Conservation (phyloP, 2,113 vertebrate species). For the Motacilla tschutschensis region DNA sequence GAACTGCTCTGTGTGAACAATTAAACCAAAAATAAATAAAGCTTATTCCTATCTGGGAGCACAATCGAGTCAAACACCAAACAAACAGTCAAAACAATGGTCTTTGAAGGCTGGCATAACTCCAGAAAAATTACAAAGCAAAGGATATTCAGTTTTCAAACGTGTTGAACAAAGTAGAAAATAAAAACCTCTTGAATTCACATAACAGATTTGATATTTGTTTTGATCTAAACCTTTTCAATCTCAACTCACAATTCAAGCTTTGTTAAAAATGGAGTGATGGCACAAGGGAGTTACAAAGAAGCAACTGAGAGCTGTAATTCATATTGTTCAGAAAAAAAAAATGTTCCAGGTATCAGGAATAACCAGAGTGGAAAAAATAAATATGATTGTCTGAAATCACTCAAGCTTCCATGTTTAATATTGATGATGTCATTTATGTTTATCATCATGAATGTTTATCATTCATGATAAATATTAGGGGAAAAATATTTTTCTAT, state of each 20-base stretch:
- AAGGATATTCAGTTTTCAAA: constrained; percentile 16
- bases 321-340: background rate
- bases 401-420: background rate
- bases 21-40: constrained; percentile 28
- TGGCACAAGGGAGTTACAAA: background rate
- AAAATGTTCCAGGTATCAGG: background rate
- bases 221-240: background rate
- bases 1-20: background rate
- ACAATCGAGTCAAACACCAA: background rate
- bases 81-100: constrained; percentile 23
- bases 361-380: background rate
- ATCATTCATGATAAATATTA: background rate
- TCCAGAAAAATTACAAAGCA: constrained; percentile 10
- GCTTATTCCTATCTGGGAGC: background rate
- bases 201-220: background rate
- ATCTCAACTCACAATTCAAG: background rate
- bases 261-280: background rate
- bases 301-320: background rate
- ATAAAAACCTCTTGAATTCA: background rate
- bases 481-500: background rate
- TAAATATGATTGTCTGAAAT: background rate
- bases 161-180: background rate
- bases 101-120: background rate
- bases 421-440: no score
- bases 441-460: background rate